These are phyloP conservation scores for Galerucella pusilla DNA, from an alignment of 2,888 invertebrate species.

Conservation along the genomic window DNA sequence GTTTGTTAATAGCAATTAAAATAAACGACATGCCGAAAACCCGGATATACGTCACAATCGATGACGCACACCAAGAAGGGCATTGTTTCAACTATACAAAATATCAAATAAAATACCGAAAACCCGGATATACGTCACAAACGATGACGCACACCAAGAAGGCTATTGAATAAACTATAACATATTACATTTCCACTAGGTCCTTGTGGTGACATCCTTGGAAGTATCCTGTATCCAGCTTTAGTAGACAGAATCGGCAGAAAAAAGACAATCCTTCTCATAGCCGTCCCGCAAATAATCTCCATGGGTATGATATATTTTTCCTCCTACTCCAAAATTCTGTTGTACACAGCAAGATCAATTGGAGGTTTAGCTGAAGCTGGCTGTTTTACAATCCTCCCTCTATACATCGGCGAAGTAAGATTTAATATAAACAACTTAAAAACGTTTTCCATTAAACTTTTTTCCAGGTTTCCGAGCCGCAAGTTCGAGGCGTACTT, in stretches of 20 bases:
- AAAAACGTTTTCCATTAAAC: background rate
- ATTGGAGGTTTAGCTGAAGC: slow-evolving; percentile 40
- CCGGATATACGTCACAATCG: no score
- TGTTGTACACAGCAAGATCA: slow-evolving; percentile 48
- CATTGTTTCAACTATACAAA: no score
- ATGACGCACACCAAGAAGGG: no score
- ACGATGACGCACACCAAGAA: no score
- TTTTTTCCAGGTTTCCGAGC: slow-evolving; percentile 41
- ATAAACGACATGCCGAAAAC: no score
- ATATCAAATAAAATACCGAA: no score
- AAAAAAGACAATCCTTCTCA: slow-evolving; percentile 46
- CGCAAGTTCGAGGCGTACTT: slow-evolving; percentile 44
- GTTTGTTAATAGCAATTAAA: no score
- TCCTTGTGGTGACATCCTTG: slow-evolving; percentile 50
- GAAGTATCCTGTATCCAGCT: slow-evolving; percentile 43
- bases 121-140: no score
- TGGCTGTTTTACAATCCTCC: slow-evolving; percentile 35
- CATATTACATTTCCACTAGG: slow-evolving; percentile 18
- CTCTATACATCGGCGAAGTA: slow-evolving; percentile 36
- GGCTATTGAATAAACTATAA: background rate
- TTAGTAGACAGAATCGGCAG: slow-evolving; percentile 50
- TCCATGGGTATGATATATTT: slow-evolving; percentile 45
- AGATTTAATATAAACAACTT: background rate
- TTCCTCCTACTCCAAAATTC: slow-evolving; percentile 33
- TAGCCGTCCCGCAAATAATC: slow-evolving; percentile 46